Evolutionary conservation across 2,113 vertebrate genomes (phyloP).

Genomic region (Ondatra zibethicus): DNA sequence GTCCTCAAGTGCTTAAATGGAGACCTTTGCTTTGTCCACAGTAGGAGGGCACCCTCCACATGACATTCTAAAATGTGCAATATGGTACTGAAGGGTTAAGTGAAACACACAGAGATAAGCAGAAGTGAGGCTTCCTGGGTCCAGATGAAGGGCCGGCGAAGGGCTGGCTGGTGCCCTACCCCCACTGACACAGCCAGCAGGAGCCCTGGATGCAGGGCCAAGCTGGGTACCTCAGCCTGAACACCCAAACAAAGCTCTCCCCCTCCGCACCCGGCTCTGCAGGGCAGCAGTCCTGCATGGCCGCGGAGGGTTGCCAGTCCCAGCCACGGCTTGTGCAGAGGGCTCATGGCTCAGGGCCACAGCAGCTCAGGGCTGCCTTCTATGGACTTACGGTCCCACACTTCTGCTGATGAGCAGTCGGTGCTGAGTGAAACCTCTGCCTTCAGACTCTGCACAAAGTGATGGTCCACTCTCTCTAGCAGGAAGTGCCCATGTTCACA

Average conservation of each 20-base stretch:
- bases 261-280: neutral
- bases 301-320: neutral
- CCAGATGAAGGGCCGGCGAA: neutral
- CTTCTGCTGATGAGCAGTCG: accelerated
- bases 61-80: neutral
- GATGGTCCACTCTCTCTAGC: neutral
- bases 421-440: no score
- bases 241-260: neutral
- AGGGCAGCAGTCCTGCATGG: neutral
- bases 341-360: neutral
- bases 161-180: neutral
- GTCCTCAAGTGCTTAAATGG: neutral
- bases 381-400: no score
- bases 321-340: neutral
- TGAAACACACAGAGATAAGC: neutral
- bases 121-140: accelerated
- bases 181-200: neutral
- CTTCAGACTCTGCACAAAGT: no score
- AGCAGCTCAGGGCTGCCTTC: neutral
- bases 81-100: no score
- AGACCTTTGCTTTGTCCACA: neutral
- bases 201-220: neutral
- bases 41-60: neutral
- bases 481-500: neutral
- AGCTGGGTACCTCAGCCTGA: neutral